A percentile compares a stretch with the other conserved stretches of the same genome.
These are phyloP conservation scores for Stenchaetothrips biformis DNA, from an alignment of 2,888 invertebrate genomes.

Conservation along the genomic window DNA sequence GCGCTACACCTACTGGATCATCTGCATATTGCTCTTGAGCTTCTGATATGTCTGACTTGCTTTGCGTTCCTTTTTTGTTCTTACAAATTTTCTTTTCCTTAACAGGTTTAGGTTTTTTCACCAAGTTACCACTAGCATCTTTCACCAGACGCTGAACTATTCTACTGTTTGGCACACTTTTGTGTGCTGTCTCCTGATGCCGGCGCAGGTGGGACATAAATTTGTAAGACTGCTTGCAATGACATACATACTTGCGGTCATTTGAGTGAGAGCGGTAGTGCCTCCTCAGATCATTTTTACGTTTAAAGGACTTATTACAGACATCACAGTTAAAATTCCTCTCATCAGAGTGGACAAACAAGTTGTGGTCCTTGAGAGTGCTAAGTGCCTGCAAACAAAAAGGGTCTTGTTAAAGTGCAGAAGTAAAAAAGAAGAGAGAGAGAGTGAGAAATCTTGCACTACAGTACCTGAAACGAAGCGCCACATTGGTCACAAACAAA, in stretches of 20 bases:
- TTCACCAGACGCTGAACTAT: background rate
- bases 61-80: background rate
- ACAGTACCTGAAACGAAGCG: background rate
- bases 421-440: background rate
- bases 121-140: background rate
- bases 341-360: slow-evolving; percentile 10
- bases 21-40: background rate
- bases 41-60: background rate
- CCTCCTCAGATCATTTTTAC: slow-evolving; percentile 7
- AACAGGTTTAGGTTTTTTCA: background rate
- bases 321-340: background rate
- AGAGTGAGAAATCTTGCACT: too few relatives aligned
- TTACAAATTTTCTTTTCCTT: background rate
- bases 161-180: background rate
- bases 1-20: background rate
- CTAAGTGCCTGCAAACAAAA: background rate
- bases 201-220: slow-evolving; percentile 13
- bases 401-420: too few relatives aligned
- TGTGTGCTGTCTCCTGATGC: background rate
- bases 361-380: slow-evolving; percentile 2
- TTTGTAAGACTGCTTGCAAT: slow-evolving; percentile 15
- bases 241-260: background rate
- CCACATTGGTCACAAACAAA: slow-evolving; percentile 9
- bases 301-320: background rate
- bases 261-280: background rate